These are phyloP conservation scores for Noctua janthina DNA, from an alignment of 2,888 invertebrate species.

Conservation along the genomic window DNA sequence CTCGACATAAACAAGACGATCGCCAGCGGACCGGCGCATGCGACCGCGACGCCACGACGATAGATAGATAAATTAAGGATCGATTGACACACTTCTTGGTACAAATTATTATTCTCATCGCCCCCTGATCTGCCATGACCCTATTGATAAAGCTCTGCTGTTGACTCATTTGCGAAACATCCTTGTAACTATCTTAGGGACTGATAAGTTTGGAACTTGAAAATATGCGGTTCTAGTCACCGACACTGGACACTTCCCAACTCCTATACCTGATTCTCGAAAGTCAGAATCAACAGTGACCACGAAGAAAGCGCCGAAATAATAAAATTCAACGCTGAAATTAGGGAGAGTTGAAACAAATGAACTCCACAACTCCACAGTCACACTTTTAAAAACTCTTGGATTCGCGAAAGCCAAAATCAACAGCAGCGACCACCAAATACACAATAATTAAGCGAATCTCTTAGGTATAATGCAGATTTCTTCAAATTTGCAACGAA, in stretches of 20 bases:
- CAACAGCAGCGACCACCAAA: background rate
- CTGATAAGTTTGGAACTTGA: background rate
- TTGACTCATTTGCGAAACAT: conserved; percentile 74
- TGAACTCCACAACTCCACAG: background rate
- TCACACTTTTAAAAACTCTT: background rate
- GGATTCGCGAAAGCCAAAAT: background rate
- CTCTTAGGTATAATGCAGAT: background rate
- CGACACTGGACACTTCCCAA: background rate
- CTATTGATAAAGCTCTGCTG: conserved; percentile 52
- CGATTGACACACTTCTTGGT: conserved; percentile 70
- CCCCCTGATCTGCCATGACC: conserved; percentile 67
- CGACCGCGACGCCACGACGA: conserved; percentile 42
- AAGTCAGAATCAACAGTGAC: background rate
- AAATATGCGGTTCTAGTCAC: background rate
- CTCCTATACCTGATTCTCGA: background rate
- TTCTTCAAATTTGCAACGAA: background rate
- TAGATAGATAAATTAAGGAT: conserved; percentile 65
- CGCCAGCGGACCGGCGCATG: conserved; percentile 55
- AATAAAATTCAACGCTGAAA: background rate
- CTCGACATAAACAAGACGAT: conserved; percentile 65
- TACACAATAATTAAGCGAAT: background rate
- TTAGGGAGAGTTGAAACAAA: background rate
- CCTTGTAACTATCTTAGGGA: conserved; percentile 1
- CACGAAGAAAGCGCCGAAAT: background rate
- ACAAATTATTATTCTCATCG: conserved; percentile 66